Percentiles rank a stretch among this genome's conserved stretches.
These are phyloP conservation scores for Saguinus oedipus DNA, from an alignment of 2,797 vertebrate genomes.

Conservation along the genomic window DNA sequence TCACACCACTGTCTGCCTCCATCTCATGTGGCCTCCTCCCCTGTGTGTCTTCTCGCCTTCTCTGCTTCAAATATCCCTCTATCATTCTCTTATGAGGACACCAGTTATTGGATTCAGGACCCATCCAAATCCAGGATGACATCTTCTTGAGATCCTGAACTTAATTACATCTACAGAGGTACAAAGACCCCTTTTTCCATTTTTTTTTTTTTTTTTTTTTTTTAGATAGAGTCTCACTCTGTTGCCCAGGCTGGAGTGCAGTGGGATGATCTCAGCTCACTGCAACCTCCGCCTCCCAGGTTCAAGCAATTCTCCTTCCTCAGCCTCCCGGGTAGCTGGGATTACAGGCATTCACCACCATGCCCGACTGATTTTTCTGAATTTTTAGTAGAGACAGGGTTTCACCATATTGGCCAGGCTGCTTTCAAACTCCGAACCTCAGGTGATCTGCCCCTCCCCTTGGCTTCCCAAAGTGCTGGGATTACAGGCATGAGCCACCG, in stretches of 20 bases:
- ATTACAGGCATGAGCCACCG: neutral
- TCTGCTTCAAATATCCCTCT: neutral
- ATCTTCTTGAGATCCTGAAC: neutral
- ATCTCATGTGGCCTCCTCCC: neutral
- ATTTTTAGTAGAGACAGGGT: neutral
- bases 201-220: too few species aligned
- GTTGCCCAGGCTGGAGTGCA: neutral
- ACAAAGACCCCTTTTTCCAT: neutral
- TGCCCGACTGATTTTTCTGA: neutral
- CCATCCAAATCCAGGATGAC: neutral
- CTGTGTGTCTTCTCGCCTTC: neutral
- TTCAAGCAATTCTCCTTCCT: neutral
- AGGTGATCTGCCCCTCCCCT: neutral
- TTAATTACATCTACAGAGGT: neutral
- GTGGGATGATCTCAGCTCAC: neutral
- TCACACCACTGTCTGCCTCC: neutral
- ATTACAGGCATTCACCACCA: accelerated
- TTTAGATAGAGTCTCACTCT: neutral
- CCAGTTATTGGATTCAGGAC: neutral
- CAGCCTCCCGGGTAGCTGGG: neutral
- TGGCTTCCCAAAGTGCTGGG: neutral
- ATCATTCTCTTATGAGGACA: neutral
- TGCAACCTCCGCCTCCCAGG: neutral
- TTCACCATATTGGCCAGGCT: neutral
- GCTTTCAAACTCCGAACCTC: neutral